Conservation (phyloP, 2,888 invertebrate genomes). For the Erebia epiphron region DNA sequence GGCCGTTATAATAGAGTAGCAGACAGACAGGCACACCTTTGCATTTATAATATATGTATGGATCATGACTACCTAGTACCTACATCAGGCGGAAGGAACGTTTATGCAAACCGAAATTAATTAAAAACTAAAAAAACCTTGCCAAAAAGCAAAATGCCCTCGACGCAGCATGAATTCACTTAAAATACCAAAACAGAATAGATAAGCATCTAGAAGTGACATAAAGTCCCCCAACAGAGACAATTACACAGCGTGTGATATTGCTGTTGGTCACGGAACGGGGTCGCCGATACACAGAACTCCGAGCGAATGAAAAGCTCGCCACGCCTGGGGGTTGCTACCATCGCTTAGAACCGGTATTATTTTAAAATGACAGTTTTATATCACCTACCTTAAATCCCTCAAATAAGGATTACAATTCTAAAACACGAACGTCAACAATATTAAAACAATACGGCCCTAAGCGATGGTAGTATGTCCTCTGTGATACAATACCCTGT, state of each 20-base stretch:
- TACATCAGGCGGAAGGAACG: too few species aligned
- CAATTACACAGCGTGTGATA: conserved; percentile 31
- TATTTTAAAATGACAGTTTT: too few species aligned
- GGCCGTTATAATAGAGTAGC: too few species aligned
- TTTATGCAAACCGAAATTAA: too few species aligned
- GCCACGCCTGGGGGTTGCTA: background rate
- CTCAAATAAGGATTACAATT: too few species aligned
- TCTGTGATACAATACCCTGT: background rate
- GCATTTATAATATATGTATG: background rate
- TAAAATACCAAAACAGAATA: background rate
- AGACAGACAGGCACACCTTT: background rate
- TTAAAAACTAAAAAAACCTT: background rate
- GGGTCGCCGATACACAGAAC: background rate
- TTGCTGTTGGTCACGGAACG: conserved; percentile 28
- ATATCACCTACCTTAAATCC: too few species aligned
- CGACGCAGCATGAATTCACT: conserved; percentile 10
- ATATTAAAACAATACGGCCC: too few species aligned
- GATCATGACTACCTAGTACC: too few species aligned
- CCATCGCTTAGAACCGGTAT: too few species aligned
- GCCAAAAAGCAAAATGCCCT: background rate
- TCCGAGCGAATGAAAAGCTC: background rate
- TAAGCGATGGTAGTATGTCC: too few species aligned
- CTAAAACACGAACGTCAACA: too few species aligned
- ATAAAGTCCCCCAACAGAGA: conserved; percentile 29
- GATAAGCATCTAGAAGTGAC: conserved; percentile 22